Percentiles rank a stretch among this genome's conserved stretches.
Conservation (phyloP, 2,888 invertebrate species). For the Unio pictorum region DNA sequence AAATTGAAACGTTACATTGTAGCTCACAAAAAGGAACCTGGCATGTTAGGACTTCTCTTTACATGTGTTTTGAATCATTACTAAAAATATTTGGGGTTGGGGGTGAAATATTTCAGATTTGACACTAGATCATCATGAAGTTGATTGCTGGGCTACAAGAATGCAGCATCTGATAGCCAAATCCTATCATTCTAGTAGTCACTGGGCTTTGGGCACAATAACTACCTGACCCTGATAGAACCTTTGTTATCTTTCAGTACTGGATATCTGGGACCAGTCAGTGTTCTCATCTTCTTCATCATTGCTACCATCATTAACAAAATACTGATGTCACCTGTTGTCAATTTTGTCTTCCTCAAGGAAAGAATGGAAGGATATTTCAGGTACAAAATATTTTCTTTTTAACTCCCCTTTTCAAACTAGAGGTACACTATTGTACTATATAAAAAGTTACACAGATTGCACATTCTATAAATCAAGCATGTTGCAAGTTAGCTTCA, state of each 20-base stretch:
- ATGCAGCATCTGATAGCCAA: background rate
- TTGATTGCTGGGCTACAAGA: too few species aligned
- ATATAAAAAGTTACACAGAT: too few species aligned
- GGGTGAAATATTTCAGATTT: too few species aligned
- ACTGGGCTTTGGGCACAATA: background rate
- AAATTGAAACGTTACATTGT: too few species aligned
- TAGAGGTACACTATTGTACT: background rate
- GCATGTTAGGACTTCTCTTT: too few species aligned
- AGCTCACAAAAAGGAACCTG: too few species aligned
- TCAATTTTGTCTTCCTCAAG: slow-evolving; percentile 73
- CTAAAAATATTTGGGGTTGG: too few species aligned
- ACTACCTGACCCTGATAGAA: background rate
- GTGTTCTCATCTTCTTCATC: slow-evolving; percentile 74
- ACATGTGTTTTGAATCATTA: too few species aligned
- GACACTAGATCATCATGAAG: too few species aligned
- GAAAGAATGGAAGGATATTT: slow-evolving; percentile 76
- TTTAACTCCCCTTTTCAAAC: too few species aligned
- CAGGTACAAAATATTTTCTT: slow-evolving; percentile 63
- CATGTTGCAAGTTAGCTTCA: too few species aligned
- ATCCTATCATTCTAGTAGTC: background rate
- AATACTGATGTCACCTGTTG: slow-evolving; percentile 75
- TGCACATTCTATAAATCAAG: too few species aligned
- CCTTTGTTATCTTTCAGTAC: slow-evolving; percentile 67
- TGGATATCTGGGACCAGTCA: slow-evolving; percentile 75
- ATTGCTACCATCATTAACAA: slow-evolving; percentile 75